phyloP scores from a whole-genome alignment of 2,888 invertebrate genomes.

The Lypha dubia region DNA sequence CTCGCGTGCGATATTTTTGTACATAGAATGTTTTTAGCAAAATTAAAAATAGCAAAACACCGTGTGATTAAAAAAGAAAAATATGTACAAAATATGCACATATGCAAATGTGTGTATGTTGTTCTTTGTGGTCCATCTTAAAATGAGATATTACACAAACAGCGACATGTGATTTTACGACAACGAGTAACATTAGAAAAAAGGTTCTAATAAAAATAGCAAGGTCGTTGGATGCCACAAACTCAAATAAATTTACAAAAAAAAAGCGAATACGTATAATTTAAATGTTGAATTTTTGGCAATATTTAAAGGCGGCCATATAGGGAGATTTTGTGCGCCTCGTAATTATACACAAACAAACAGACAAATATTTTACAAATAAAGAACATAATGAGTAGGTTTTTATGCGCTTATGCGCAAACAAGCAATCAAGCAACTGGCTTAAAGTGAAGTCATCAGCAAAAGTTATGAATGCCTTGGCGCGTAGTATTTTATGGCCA shows the following conservation, averaged over 20 bases:
- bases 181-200: conserved; percentile 31
- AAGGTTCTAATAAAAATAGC: conserved; percentile 64
- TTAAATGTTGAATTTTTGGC: conserved; percentile 61
- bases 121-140: conserved; percentile 38
- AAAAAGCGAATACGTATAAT: conserved; percentile 13
- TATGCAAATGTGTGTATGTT: too few relatives aligned
- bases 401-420: conserved; percentile 24
- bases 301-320: conserved; percentile 60
- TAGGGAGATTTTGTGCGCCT: conserved; percentile 69
- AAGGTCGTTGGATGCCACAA: conserved; percentile 65
- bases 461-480: conserved; percentile 20
- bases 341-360: conserved; percentile 45
- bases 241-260: background rate
- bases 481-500: conserved; percentile 61
- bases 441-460: conserved; percentile 66
- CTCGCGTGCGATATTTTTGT: conserved; percentile 81
- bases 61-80: conserved; percentile 57
- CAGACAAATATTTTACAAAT: conserved; percentile 24
- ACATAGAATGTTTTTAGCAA: conserved; percentile 62
- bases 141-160: conserved; percentile 48
- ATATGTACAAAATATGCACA: conserved; percentile 35
- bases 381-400: conserved; percentile 56
- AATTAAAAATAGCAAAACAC: conserved; percentile 77
- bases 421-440: background rate
- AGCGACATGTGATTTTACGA: conserved; percentile 68